Percentiles rank a stretch among this genome's conserved stretches.
phyloP scores from a whole-genome alignment of 2,797 vertebrate species.

The Capromys pilorides region DNA sequence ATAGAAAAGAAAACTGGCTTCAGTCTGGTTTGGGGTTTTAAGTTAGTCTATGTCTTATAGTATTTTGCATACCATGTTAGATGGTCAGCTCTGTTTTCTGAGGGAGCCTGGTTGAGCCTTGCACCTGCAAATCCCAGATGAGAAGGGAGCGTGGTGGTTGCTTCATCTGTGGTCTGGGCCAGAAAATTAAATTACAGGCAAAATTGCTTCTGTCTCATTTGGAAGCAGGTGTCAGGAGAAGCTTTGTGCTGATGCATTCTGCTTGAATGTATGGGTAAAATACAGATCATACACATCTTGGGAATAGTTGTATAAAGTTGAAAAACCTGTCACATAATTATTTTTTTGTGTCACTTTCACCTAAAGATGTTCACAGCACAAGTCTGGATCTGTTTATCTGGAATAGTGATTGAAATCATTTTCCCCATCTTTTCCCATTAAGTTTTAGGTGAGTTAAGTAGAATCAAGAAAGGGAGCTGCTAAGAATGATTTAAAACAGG shows the following conservation, averaged over 20 bases:
- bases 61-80: neutral
- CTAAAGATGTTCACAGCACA: neutral
- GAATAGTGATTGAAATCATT: neutral
- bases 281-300: neutral
- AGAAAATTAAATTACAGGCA: neutral
- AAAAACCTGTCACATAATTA: neutral
- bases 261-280: neutral
- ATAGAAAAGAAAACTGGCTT: neutral
- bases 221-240: neutral
- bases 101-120: no score
- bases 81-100: neutral
- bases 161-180: neutral
- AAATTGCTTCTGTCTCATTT: neutral
- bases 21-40: neutral
- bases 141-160: neutral
- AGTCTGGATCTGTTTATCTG: neutral
- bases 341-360: neutral
- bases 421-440: neutral
- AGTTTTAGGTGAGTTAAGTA: neutral
- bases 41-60: neutral
- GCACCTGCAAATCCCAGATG: no score
- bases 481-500: neutral
- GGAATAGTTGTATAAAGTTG: neutral
- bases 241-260: neutral
- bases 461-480: neutral